These are phyloP conservation scores for Lobophora halterata DNA, from an alignment of 2,888 invertebrate genomes.

Conservation along the genomic window DNA sequence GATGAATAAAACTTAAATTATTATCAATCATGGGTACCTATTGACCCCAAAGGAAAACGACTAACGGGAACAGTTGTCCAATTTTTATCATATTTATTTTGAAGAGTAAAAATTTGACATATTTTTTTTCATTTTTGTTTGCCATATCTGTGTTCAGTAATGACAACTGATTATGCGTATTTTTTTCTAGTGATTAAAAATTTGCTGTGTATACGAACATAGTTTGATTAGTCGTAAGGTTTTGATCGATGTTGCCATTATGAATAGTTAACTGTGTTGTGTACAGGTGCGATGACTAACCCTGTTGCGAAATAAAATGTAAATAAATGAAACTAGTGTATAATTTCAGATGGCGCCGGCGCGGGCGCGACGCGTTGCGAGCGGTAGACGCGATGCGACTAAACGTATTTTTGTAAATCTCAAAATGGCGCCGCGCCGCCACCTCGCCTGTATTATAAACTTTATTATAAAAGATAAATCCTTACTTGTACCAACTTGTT, in stretches of 20 bases:
- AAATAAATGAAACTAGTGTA: conserved; percentile 16
- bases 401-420: conserved; percentile 68
- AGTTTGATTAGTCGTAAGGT: neutral
- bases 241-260: conserved; percentile 13
- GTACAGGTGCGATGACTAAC: neutral
- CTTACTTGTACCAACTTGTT: conserved; percentile 41
- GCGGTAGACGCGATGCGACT: conserved; percentile 52
- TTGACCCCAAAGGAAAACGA: too few relatives aligned
- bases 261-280: neutral
- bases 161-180: too few relatives aligned
- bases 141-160: too few relatives aligned
- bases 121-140: too few relatives aligned
- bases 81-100: too few relatives aligned
- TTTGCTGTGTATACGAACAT: too few relatives aligned
- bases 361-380: conserved; percentile 54
- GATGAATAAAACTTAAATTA: too few relatives aligned
- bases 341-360: conserved; percentile 48
- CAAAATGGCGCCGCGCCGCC: conserved; percentile 42
- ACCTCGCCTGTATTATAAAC: conserved; percentile 55
- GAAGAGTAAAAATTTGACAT: too few relatives aligned
- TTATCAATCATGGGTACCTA: too few relatives aligned
- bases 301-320: conserved; percentile 1
- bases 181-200: too few relatives aligned
- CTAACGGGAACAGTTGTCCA: too few relatives aligned
- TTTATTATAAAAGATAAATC: conserved; percentile 41